Evolutionary conservation across 2,888 invertebrate species (phyloP), one percentile per base, ranked within the genome.

Genomic region (Epinotia nisella): DNA sequence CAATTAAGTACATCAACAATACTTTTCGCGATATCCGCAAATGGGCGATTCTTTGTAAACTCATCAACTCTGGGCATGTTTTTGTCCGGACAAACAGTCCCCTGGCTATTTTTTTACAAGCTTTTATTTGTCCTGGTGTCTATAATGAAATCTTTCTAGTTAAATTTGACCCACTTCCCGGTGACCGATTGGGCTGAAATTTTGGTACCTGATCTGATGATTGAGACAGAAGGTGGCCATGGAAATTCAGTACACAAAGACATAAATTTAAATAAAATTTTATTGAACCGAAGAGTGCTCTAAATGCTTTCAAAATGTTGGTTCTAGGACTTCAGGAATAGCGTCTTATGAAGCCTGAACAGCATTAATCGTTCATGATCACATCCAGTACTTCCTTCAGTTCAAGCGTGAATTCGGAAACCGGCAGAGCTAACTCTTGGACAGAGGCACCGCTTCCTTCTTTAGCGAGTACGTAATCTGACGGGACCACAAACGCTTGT

Each of bases 361-460:
- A 70, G 45, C 2, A 56, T 74, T 81, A 86, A 49, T 87, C 80
- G 75, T 90, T 89, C 81, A 93, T 81, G 10, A 93, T 83, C 81
- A 83, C 89, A 75, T 91, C 91, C 9, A 93, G 83, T 1, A 92
- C 92, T 76, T 88, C 89, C 72, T 92, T 92, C 1, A 93, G 77
- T 76, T 92, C 92, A 1, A 93, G 73, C 0, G 87, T 83, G 75
- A 91, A 89, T 75, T 92, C 87, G 0, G 93, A 93, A 0, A 92
- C 87, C 0, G 93, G 93, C 1, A 93, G 78, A 0, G 90, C 87
- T 7, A 93, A 75, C 3, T 91, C 91, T 61, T 89, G 87, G 0
- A 75, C 64, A 0, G 89, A 55, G 0, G 79, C 74, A 0, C 75
- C 68, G 4, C 78, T 79, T 64, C 78, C 88, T 41, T 87, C 86